Evolutionary conservation across 2,888 invertebrate genomes (phyloP).

Genomic region (Drosophila neutralis): DNA sequence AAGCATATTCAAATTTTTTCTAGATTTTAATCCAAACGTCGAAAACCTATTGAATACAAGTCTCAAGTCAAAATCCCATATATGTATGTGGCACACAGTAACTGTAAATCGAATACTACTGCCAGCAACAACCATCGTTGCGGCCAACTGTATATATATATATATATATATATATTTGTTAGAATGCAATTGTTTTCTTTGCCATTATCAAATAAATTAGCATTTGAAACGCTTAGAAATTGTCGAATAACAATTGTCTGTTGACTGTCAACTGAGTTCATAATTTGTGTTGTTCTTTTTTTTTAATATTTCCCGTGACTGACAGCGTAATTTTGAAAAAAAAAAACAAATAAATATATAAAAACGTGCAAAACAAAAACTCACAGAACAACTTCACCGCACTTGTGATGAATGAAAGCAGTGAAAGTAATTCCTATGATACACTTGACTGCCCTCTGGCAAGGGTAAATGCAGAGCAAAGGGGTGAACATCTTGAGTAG

Average conservation of each 20-base stretch:
- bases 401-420: not conserved
- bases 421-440: not conserved
- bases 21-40: too few relatives aligned
- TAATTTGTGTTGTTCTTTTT: constrained; percentile 6
- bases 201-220: constrained; percentile 45
- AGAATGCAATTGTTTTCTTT: constrained; percentile 15
- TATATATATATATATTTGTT: not conserved
- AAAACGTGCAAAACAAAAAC: not conserved
- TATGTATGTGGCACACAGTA: too few relatives aligned
- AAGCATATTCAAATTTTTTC: too few relatives aligned
- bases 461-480: not conserved
- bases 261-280: constrained; percentile 23
- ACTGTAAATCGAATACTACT: too few relatives aligned
- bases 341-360: not conserved
- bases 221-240: constrained; percentile 24
- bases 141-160: not conserved
- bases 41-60: too few relatives aligned
- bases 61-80: too few relatives aligned
- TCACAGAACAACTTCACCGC: not conserved
- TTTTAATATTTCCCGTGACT: constrained; percentile 27
- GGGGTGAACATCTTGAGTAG: not conserved
- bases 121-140: too few relatives aligned
- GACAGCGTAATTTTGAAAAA: constrained; percentile 35
- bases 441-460: not conserved
- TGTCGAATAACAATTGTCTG: constrained; percentile 15